Evolutionary conservation across 2,888 invertebrate genomes (phyloP), one percentile per base, ranked within the genome.

Genomic region (Pemphredon lugubris): DNA sequence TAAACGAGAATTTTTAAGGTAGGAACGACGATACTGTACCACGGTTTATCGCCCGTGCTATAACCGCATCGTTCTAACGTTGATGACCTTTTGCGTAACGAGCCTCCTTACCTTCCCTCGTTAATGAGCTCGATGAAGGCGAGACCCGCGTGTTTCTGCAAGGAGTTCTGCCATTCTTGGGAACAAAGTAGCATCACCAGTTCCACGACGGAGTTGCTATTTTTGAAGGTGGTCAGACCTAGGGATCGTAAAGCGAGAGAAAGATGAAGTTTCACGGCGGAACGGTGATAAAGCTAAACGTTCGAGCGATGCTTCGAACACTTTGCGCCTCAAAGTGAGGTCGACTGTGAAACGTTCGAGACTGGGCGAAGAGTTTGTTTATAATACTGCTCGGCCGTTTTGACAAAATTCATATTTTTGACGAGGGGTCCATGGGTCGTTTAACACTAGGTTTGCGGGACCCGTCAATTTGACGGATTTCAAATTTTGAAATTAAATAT

Each of bases 61-160:
- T 77, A 75, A 63, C 48, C 48, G 48, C 53, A 63, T 60, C 42
- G 26, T 44, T 70, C 44, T 55, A 57, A 71, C 61, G 70, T 54
- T 47, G 50, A 71, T 68, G 54, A 14, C 16, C 40, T 42, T 34
- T n/a, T 34, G n/a, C n/a, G 34, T 59, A 59, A 55, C 26, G 60
- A 55, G 66, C 21, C 44, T 64, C 61, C 76, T 90, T 82, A 91
- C 93, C 93, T 93, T 58, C 99, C 99, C 91, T 99, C 99, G 87
- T 99, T 99, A 85, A 99, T 99, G 45, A 99, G 93, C 90, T 99
- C 99, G 82, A 99, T 99, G 91, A 99, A 99, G 2, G 99, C 99
- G 21, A 99, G 92, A 0, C 99, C 99, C 0, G 99, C 99, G 90
- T 99, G 98, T 91, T 99, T 99, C 91, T 99, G 99, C 51, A 99